Percentiles rank a stretch among this genome's conserved stretches.
Conservation (phyloP, 2,797 vertebrate species). For the Falco cherrug region DNA sequence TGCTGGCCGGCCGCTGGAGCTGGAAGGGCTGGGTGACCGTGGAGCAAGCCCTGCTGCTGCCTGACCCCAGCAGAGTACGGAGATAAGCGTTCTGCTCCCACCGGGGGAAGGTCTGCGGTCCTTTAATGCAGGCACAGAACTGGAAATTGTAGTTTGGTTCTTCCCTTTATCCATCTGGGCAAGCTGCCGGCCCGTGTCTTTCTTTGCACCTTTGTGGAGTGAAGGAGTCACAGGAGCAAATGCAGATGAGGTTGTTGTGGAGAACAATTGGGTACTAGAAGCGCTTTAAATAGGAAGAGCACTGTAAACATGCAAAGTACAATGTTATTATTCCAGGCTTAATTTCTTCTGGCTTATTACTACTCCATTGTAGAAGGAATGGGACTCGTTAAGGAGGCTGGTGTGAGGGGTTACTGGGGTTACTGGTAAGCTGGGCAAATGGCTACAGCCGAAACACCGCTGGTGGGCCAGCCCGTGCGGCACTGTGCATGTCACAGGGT, state of each 20-base stretch:
- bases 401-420: neutral
- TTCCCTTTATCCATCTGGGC: neutral
- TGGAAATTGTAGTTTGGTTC: neutral
- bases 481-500: neutral
- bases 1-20: too few relatives aligned
- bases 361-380: neutral
- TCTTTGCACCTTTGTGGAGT: neutral
- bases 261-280: neutral
- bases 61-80: neutral
- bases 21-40: neutral
- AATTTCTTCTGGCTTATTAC: neutral
- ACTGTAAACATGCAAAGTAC: neutral
- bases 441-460: neutral
- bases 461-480: neutral
- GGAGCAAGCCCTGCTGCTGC: neutral
- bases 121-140: neutral
- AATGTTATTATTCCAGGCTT: neutral
- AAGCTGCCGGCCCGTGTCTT: neutral
- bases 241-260: neutral
- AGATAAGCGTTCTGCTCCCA: neutral
- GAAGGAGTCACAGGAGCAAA: neutral
- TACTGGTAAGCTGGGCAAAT: neutral
- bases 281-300: neutral
- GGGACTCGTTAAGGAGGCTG: accelerated
- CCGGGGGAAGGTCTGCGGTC: neutral